Evolutionary conservation across 2,888 invertebrate genomes (phyloP).

Genomic region (Metellina segmentata): DNA sequence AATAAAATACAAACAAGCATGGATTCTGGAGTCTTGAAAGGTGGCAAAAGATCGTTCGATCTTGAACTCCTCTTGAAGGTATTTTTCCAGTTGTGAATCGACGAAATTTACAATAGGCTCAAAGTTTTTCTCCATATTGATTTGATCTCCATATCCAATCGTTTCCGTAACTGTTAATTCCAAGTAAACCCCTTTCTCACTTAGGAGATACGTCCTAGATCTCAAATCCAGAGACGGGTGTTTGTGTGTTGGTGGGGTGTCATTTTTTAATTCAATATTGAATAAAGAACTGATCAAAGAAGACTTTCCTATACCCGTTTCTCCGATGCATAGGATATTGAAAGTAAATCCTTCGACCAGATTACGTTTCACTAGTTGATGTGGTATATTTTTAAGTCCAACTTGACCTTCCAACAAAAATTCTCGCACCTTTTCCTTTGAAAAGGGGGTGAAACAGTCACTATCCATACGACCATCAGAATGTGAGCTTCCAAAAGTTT

Average conservation of each 20-base stretch:
- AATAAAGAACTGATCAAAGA: constrained; percentile 84
- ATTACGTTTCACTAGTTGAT: constrained; percentile 98
- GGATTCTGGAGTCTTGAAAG: constrained; percentile 96
- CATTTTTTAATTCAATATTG: constrained; percentile 82
- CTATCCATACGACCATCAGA: background rate
- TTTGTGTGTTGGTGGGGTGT: constrained; percentile 80
- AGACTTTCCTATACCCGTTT: constrained; percentile 84
- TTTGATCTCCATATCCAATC: constrained; percentile 99
- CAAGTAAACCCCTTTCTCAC: constrained; percentile 93
- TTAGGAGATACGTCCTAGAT: constrained; percentile 86
- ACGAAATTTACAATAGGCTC: constrained; percentile 99
- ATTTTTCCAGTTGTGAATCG: constrained; percentile 98
- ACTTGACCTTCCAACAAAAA: constrained; percentile 88
- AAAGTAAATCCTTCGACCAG: constrained; percentile 98
- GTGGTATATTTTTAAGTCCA: constrained; percentile 98
- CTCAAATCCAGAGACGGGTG: constrained; percentile 82
- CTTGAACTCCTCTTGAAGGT: constrained; percentile 97
- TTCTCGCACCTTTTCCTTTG: background rate
- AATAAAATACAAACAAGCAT: constrained; percentile 98
- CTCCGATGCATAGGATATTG: constrained; percentile 97
- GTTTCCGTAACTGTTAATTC: constrained; percentile 98
- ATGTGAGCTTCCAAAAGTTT: too few species aligned
- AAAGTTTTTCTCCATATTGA: constrained; percentile 98
- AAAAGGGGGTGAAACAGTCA: background rate
- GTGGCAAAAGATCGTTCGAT: constrained; percentile 93